Evolutionary conservation across 2,888 invertebrate species (phyloP), one percentile per base, ranked within the genome.

Genomic region (Drosophila lacicola): DNA sequence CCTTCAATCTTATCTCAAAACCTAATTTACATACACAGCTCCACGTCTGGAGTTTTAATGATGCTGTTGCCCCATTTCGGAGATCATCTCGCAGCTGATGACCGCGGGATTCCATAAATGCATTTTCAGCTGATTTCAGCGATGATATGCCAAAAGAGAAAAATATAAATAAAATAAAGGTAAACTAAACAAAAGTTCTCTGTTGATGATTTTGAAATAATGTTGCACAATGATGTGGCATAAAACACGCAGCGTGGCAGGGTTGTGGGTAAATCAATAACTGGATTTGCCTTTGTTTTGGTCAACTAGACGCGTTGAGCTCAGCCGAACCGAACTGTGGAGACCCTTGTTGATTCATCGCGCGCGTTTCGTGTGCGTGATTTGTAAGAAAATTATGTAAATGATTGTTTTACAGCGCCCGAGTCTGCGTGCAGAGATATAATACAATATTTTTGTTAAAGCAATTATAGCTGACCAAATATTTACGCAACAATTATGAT

Each of bases 401-500:
- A 86, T 88, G 78, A 86, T 83, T 75, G 87, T 70, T 71, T 87
- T 73, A 80, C 70, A 86, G 58, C 58, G 51, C 53, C 41, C 61
- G 67, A 37, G 60, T 29, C 29, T 74, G 69, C 74, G 74, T 71
- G 63, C 61, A 46, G 57, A 50, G 63, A 60, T 47, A 70, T 64
- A 75, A 69, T 76, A 65, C 49, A 74, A 67, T 75, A 73, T 81
- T 81, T 84, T 74, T 83, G 78, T 78, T 87, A 70, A 71, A 82
- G 85, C 80, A 85, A 87, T 89, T 89, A 85, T 70, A 78, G 68
- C 78, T 89, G 82, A 80, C 85, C 88, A 89, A 86, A 86, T 89
- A 84, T 89, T 82, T 82, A 85, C 88, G 85, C 70, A 85, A 85
- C 84, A 85, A 88, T 89, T 82, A 87, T 87, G 80, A 87, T 84